These are phyloP conservation scores for Zygogramma bicolorata DNA, from an alignment of 2,888 invertebrate genomes.

Conservation along the genomic window DNA sequence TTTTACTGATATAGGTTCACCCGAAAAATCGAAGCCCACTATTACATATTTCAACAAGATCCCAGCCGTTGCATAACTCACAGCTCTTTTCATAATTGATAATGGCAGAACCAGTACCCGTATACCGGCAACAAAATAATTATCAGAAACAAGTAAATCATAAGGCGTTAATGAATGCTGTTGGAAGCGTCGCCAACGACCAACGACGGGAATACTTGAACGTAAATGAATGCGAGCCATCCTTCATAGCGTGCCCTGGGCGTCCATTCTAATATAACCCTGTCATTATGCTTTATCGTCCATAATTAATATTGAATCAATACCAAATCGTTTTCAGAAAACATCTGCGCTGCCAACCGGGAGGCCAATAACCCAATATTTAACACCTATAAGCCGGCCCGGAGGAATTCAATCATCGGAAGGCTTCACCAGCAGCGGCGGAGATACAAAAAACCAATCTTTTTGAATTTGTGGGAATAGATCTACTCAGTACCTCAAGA, in stretches of 20 bases:
- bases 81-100: not conserved
- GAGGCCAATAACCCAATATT: constrained; percentile 41
- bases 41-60: not conserved
- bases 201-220: constrained; percentile 31
- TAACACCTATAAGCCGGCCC: constrained; percentile 29
- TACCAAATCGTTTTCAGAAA: constrained; percentile 41
- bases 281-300: constrained; percentile 45
- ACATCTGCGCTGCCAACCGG: constrained; percentile 38
- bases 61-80: not conserved
- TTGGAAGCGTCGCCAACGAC: constrained; percentile 30
- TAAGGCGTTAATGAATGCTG: constrained; percentile 27
- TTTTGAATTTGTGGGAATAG: not conserved
- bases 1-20: no score
- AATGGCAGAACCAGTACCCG: not conserved
- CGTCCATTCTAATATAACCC: constrained; percentile 42
- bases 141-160: constrained; percentile 34
- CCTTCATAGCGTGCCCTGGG: constrained; percentile 38
- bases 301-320: constrained; percentile 46
- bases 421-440: not conserved
- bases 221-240: constrained; percentile 40
- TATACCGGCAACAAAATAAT: constrained; percentile 13
- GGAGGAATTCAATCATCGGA: constrained; percentile 2
- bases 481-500: no score
- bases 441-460: not conserved
- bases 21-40: not conserved